A percentile compares a stretch with the other conserved stretches of the same genome.
Conservation (phyloP, 2,888 invertebrate species). For the Agrochola macilenta region DNA sequence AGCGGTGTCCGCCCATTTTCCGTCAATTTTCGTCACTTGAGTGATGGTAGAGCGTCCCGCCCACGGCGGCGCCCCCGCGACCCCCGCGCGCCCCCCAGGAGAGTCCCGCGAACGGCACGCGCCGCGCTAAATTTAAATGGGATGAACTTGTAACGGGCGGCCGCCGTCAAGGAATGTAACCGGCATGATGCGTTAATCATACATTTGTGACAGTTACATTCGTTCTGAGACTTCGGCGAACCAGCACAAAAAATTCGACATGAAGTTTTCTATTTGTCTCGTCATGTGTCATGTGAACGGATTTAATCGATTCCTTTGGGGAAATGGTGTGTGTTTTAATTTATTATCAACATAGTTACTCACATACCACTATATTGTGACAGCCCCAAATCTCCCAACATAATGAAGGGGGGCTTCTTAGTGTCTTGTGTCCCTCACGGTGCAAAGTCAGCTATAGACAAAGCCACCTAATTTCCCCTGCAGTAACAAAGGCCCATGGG, state of each 20-base stretch:
- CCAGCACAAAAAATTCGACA: constrained; percentile 75
- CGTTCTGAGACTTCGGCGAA: constrained; percentile 81
- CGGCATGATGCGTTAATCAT: constrained; percentile 88
- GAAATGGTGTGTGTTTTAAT: constrained; percentile 1
- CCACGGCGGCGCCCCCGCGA: constrained; percentile 74
- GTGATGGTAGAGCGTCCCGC: constrained; percentile 89
- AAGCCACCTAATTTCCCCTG: constrained; percentile 83
- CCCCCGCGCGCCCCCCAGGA: constrained; percentile 65
- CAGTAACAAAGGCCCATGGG: constrained; percentile 83
- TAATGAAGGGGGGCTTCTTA: constrained; percentile 66
- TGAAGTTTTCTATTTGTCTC: constrained; percentile 62
- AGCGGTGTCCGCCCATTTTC: constrained; percentile 90
- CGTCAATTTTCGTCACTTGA: constrained; percentile 91
- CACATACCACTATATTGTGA: background rate
- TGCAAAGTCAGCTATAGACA: constrained; percentile 85
- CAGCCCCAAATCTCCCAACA: constrained; percentile 47
- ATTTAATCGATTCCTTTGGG: constrained; percentile 39
- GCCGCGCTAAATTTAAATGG: constrained; percentile 90
- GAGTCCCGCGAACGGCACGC: constrained; percentile 85
- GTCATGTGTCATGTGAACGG: constrained; percentile 36
- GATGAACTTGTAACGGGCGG: constrained; percentile 90
- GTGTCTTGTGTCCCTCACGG: constrained; percentile 65
- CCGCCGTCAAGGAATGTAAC: constrained; percentile 85
- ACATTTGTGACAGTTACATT: constrained; percentile 88
- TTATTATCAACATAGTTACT: background rate